A percentile compares a stretch with the other conserved stretches of the same genome.
Evolutionary conservation across 2,888 invertebrate genomes (phyloP).

Genomic region (Melanostoma mellinum): DNA sequence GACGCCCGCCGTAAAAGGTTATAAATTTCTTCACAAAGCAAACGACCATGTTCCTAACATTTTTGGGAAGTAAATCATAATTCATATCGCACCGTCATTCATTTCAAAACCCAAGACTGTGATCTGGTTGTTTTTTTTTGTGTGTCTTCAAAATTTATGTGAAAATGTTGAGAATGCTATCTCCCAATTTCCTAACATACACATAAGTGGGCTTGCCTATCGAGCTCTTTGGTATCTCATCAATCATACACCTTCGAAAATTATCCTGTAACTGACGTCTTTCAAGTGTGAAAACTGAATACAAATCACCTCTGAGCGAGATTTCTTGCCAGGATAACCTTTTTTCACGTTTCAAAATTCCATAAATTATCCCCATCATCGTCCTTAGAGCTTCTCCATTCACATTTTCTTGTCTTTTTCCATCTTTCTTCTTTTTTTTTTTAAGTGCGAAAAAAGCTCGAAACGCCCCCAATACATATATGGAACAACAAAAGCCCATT

Average conservation of each 20-base stretch:
- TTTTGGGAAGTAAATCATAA: slow-evolving; percentile 29
- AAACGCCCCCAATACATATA: slow-evolving; percentile 11
- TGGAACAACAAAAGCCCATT: background rate
- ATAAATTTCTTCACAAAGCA: background rate
- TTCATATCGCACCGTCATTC: slow-evolving; percentile 22
- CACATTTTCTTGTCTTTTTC: too few relatives aligned
- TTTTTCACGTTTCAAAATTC: slow-evolving; percentile 59
- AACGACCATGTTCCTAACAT: slow-evolving; percentile 18
- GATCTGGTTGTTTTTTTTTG: background rate
- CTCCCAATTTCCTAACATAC: slow-evolving; percentile 6
- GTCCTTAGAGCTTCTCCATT: slow-evolving; percentile 5
- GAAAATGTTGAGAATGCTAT: slow-evolving; percentile 6
- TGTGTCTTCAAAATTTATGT: slow-evolving; percentile 2
- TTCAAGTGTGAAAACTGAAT: slow-evolving; percentile 63
- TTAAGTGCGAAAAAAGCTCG: slow-evolving; percentile 17
- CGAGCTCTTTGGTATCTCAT: background rate
- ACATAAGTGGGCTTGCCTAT: background rate
- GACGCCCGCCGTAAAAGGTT: too few relatives aligned
- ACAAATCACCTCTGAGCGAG: slow-evolving; percentile 61
- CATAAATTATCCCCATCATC: slow-evolving; percentile 61
- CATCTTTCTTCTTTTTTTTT: slow-evolving; percentile 5
- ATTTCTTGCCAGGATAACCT: slow-evolving; percentile 48
- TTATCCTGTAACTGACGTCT: slow-evolving; percentile 35
- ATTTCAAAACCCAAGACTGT: background rate
- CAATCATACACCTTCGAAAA: slow-evolving; percentile 14